These are phyloP conservation scores for Syngnathus scovelli DNA, from an alignment of 2,113 vertebrate genomes.

Conservation along the genomic window DNA sequence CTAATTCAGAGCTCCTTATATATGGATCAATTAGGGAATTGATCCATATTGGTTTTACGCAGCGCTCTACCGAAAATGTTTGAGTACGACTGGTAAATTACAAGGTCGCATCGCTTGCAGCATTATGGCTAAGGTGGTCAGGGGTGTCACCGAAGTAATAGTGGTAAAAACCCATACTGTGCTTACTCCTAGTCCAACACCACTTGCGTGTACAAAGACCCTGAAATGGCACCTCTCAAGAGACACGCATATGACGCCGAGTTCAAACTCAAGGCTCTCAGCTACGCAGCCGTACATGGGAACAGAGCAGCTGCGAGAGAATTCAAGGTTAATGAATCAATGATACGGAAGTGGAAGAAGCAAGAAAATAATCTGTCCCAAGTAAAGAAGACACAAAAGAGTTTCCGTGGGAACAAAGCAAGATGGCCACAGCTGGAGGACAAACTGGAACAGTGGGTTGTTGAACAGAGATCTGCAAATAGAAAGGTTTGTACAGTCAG, in stretches of 20 bases:
- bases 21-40: no score
- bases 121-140: not conserved
- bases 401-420: slow-evolving; percentile 33
- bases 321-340: not conserved
- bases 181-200: not conserved
- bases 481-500: slow-evolving; percentile 15
- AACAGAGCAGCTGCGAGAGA: not conserved
- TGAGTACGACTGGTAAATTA: no score
- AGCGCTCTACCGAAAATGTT: no score
- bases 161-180: not conserved
- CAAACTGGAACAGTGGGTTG: slow-evolving; percentile 23
- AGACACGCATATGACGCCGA: not conserved
- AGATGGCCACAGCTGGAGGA: slow-evolving; percentile 31
- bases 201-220: not conserved
- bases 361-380: not conserved
- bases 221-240: not conserved
- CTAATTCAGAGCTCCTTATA: no score
- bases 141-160: not conserved
- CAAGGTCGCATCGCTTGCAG: no score
- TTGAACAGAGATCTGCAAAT: slow-evolving; percentile 30
- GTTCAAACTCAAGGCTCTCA: not conserved
- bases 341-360: not conserved
- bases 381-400: slow-evolving; percentile 34
- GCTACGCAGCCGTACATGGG: no score
- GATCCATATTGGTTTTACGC: no score